phyloP scores from a whole-genome alignment of 2,888 invertebrate genomes.

The Mystacides longicornis region DNA sequence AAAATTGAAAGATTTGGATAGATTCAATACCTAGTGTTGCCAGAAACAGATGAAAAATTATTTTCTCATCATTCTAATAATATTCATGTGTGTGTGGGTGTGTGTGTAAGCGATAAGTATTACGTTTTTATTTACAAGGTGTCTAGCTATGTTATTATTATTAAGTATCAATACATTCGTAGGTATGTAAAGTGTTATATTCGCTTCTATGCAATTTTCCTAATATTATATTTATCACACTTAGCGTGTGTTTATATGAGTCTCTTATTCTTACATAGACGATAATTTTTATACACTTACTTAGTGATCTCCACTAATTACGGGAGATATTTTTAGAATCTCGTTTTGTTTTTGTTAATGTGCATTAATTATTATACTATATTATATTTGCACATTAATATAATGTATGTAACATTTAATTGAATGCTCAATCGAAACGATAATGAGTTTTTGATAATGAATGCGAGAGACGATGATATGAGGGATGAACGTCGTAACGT shows the following conservation, averaged over 20 bases:
- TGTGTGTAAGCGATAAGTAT: neutral
- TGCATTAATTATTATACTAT: too few relatives aligned
- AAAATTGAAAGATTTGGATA: too few relatives aligned
- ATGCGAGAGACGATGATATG: too few relatives aligned
- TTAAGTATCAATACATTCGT: conserved; percentile 31
- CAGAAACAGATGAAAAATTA: too few relatives aligned
- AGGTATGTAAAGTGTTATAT: conserved; percentile 10
- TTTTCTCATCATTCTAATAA: neutral
- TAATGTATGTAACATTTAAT: neutral
- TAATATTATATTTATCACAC: conserved; percentile 14
- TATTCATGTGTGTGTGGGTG: neutral
- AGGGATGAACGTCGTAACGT: too few relatives aligned
- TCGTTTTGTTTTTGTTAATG: conserved; percentile 33
- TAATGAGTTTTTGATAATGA: neutral
- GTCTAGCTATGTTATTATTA: conserved; percentile 35
- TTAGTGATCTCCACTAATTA: conserved; percentile 18
- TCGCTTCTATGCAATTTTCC: conserved; percentile 18
- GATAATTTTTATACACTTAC: conserved; percentile 15
- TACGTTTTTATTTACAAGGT: conserved; percentile 21
- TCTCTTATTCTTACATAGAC: conserved; percentile 7
- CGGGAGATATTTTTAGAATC: conserved; percentile 26
- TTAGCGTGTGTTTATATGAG: conserved; percentile 4
- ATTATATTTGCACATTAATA: neutral
- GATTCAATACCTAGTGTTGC: neutral
- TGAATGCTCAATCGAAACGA: neutral